Conservation (phyloP, 2,797 vertebrate species). For the Falco novaeseelandiae region DNA sequence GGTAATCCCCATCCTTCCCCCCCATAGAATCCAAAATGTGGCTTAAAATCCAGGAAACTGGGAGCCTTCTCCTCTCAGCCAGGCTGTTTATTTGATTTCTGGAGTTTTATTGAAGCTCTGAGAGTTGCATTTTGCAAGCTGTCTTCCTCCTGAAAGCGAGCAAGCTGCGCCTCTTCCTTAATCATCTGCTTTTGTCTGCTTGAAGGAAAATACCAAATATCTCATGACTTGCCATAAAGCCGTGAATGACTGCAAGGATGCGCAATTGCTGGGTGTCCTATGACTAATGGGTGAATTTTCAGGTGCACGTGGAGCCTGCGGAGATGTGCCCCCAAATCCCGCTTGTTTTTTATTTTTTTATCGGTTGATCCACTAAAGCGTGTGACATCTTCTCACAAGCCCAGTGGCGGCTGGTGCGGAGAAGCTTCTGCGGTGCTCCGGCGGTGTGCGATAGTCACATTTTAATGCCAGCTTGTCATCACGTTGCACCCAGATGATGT, state of each 20-base stretch:
- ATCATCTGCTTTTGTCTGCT: slow-evolving; percentile 60
- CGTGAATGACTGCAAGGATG: slow-evolving; percentile 13
- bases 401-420: background rate
- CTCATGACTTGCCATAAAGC: slow-evolving; percentile 32
- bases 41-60: background rate
- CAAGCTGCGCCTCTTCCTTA: slow-evolving; percentile 30
- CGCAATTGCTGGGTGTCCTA: background rate
- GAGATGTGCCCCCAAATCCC: background rate
- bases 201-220: slow-evolving; percentile 44
- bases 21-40: background rate
- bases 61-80: background rate
- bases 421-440: background rate
- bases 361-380: rapidly evolving
- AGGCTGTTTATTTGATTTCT: slow-evolving; percentile 56
- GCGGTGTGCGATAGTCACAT: rapidly evolving
- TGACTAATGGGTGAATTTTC: slow-evolving; percentile 19
- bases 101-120: slow-evolving; percentile 44
- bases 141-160: slow-evolving; percentile 36
- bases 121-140: slow-evolving; percentile 42
- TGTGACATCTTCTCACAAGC: background rate
- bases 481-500: rapidly evolving
- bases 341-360: background rate
- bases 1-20: background rate
- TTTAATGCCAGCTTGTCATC: background rate
- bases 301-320: slow-evolving; percentile 10